A percentile compares a stretch with the other conserved stretches of the same genome.
phyloP scores from a whole-genome alignment of 2,888 invertebrate genomes.

The Dynastes hyllus region DNA sequence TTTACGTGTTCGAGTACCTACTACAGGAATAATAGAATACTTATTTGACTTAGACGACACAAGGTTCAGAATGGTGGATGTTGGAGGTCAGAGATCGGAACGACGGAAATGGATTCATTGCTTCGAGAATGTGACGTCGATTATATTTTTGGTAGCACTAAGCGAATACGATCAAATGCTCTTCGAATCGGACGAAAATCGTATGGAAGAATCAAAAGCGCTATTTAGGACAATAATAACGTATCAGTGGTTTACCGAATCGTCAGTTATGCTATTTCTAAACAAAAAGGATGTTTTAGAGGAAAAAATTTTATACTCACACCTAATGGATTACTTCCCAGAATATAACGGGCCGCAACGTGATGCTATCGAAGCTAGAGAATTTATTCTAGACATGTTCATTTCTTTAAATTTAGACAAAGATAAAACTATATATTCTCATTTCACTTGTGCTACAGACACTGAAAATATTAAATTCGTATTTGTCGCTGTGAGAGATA shows the following conservation, averaged over 20 bases:
- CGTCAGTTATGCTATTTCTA: conserved; percentile 99
- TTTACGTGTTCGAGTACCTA: conserved; percentile 98
- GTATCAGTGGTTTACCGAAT: conserved; percentile 99
- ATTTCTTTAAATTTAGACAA: conserved; percentile 99
- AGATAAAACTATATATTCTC: conserved; percentile 99
- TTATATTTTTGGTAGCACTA: conserved; percentile 99
- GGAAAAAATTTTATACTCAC: conserved; percentile 99
- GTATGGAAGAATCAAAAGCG: conserved; percentile 99
- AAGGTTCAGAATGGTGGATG: conserved; percentile 99
- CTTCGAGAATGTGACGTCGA: conserved; percentile 99
- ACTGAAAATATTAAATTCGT: conserved; percentile 99
- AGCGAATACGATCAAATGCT: conserved; percentile 99
- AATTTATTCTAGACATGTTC: conserved; percentile 99
- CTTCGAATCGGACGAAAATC: conserved; percentile 99
- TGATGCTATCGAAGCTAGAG: conserved; percentile 98
- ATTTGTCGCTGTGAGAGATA: conserved; percentile 99
- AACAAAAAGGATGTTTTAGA: conserved; percentile 99
- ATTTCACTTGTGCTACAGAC: conserved; percentile 99
- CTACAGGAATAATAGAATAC: conserved; percentile 99
- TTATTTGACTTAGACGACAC: conserved; percentile 99
- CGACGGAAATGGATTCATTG: conserved; percentile 99
- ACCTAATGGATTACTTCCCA: conserved; percentile 99
- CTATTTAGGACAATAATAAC: conserved; percentile 99
- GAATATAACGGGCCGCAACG: conserved; percentile 99
- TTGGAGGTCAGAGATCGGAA: conserved; percentile 99